Conservation (phyloP, 2,113 vertebrate species). For the Melanerpes formicivorus region DNA sequence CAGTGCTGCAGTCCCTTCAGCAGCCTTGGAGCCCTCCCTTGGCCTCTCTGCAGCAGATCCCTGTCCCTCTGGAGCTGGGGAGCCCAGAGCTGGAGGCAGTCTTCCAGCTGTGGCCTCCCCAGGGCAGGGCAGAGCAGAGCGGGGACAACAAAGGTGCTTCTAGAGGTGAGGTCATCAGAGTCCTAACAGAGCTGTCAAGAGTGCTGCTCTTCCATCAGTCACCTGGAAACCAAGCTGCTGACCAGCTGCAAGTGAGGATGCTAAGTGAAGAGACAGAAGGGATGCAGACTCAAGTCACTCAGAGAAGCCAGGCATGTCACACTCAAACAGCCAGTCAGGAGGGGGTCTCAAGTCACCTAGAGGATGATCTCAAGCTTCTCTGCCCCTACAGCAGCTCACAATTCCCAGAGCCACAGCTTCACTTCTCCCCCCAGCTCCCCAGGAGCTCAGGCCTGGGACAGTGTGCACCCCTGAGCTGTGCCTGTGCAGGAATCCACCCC, state of each 20-base stretch:
- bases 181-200: neutral
- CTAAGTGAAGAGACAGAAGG: neutral
- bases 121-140: too few relatives aligned
- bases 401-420: rapidly evolving
- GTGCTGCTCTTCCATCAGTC: neutral
- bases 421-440: neutral
- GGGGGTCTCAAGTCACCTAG: neutral
- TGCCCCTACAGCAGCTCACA: neutral
- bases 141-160: neutral
- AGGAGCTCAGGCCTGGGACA: neutral
- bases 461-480: rapidly evolving
- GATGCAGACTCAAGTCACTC: neutral
- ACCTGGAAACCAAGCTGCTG: neutral
- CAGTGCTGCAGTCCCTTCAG: too few relatives aligned
- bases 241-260: neutral
- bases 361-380: neutral
- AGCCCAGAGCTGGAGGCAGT: too few relatives aligned
- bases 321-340: neutral
- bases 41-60: too few relatives aligned
- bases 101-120: too few relatives aligned
- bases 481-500: neutral
- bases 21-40: too few relatives aligned
- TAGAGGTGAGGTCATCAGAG: neutral
- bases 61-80: too few relatives aligned
- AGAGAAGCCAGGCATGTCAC: neutral